A percentile compares a stretch with the other conserved stretches of the same genome.
Conservation (phyloP, 2,888 invertebrate genomes). For the Schizaphis graminum region DNA sequence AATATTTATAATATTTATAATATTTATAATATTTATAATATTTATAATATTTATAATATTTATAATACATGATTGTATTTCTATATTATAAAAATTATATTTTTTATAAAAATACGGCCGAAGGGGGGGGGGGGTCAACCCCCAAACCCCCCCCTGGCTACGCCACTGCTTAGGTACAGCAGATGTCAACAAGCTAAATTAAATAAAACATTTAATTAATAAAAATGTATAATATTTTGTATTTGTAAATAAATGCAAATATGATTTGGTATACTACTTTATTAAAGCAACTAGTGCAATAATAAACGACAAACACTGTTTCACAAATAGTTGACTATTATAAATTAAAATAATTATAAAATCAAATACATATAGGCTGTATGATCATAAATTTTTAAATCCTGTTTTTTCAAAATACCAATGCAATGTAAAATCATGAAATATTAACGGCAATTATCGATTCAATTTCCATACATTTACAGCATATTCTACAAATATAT, state of each 20-base stretch:
- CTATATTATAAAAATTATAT: too few relatives aligned
- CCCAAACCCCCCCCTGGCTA: too few relatives aligned
- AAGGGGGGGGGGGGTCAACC: too few relatives aligned
- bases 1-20: too few relatives aligned
- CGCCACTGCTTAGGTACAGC: too few relatives aligned
- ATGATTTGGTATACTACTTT: not conserved
- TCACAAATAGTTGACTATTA: not conserved
- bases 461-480: constrained; percentile 30
- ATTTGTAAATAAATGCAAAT: not conserved
- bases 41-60: too few relatives aligned
- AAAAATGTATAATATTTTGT: not conserved
- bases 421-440: not conserved
- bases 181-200: not conserved
- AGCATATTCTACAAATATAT: constrained; percentile 37
- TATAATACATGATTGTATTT: too few relatives aligned
- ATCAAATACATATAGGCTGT: not conserved
- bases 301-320: not conserved
- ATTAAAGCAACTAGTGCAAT: not conserved
- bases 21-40: too few relatives aligned
- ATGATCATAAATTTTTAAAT: constrained; percentile 39
- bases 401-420: not conserved
- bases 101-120: too few relatives aligned
- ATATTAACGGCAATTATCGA: constrained; percentile 39
- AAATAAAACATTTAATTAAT: constrained; percentile 1
- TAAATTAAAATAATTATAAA: constrained; percentile 32